These are phyloP conservation scores for Drosophila crucigera DNA, from an alignment of 2,888 invertebrate genomes.

Conservation along the genomic window DNA sequence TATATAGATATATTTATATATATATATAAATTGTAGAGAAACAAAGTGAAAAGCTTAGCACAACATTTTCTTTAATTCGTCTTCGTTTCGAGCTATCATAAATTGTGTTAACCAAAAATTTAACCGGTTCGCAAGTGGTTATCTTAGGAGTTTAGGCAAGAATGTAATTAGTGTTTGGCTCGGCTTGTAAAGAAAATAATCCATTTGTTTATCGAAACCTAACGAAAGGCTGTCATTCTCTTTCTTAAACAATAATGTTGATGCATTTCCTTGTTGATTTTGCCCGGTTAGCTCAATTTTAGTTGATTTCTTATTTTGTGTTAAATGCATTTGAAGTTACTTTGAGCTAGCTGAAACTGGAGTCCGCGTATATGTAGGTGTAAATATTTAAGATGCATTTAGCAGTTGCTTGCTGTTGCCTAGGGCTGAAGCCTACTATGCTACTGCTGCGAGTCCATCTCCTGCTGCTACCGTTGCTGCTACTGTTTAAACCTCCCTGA, in stretches of 20 bases:
- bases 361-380: constrained; percentile 45
- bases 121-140: constrained; percentile 35
- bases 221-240: constrained; percentile 31
- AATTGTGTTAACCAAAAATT: constrained; percentile 8
- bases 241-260: constrained; percentile 3
- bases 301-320: constrained; percentile 15
- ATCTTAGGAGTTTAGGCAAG: constrained; percentile 23
- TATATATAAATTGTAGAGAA: constrained; percentile 46
- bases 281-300: constrained; percentile 12
- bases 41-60: constrained; percentile 71
- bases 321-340: constrained; percentile 62
- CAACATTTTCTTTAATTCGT: constrained; percentile 47
- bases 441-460: constrained; percentile 15
- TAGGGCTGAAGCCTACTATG: constrained; percentile 58
- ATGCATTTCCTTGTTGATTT: constrained; percentile 13
- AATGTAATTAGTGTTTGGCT: constrained; percentile 34
- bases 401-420: constrained; percentile 66
- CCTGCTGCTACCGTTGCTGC: constrained; percentile 13
- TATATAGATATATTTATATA: constrained; percentile 35
- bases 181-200: constrained; percentile 31
- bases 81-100: constrained; percentile 3
- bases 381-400: constrained; percentile 74
- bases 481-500: constrained; percentile 58
- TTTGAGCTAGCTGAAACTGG: constrained; percentile 65
- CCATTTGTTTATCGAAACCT: constrained; percentile 46